A percentile compares a stretch with the other conserved stretches of the same genome.
These are phyloP conservation scores for Odontomyia ornata DNA, from an alignment of 2,888 invertebrate genomes.

Conservation along the genomic window DNA sequence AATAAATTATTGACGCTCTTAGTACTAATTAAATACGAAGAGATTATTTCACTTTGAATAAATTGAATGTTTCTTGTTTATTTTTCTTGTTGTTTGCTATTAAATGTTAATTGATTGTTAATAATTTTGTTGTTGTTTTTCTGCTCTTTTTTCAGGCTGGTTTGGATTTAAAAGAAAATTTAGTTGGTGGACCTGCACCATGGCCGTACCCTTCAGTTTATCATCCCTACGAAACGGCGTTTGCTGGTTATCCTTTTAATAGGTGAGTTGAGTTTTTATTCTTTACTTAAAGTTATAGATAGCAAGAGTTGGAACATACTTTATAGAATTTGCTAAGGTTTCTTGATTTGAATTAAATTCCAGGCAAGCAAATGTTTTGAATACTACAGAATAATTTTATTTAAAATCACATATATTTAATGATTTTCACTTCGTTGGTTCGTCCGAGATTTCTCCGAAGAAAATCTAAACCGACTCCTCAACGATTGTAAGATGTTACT, in stretches of 20 bases:
- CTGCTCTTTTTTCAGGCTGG: constrained; percentile 71
- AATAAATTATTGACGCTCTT: constrained; percentile 1
- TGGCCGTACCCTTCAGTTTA: constrained; percentile 94
- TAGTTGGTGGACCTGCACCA: constrained; percentile 80
- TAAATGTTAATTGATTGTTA: not conserved
- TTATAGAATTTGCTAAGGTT: too few relatives aligned
- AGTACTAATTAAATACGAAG: constrained; percentile 6
- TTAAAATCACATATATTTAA: too few relatives aligned
- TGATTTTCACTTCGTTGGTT: too few relatives aligned
- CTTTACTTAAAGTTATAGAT: too few relatives aligned
- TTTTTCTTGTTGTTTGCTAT: constrained; percentile 9
- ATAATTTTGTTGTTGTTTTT: constrained; percentile 6
- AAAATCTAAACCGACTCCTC: too few relatives aligned
- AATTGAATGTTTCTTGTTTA: not conserved
- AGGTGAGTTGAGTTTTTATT: constrained; percentile 77
- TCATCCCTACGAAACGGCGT: constrained; percentile 92
- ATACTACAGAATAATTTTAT: too few relatives aligned
- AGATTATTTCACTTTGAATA: not conserved
- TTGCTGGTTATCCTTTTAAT: constrained; percentile 93
- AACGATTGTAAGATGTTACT: too few relatives aligned
- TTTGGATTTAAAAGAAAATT: constrained; percentile 87
- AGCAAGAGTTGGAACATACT: too few relatives aligned
- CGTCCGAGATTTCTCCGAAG: too few relatives aligned
- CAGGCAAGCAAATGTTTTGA: too few relatives aligned
- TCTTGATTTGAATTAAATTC: too few relatives aligned